Conservation (phyloP, 2,888 invertebrate genomes). For the Piscicola geometra region DNA sequence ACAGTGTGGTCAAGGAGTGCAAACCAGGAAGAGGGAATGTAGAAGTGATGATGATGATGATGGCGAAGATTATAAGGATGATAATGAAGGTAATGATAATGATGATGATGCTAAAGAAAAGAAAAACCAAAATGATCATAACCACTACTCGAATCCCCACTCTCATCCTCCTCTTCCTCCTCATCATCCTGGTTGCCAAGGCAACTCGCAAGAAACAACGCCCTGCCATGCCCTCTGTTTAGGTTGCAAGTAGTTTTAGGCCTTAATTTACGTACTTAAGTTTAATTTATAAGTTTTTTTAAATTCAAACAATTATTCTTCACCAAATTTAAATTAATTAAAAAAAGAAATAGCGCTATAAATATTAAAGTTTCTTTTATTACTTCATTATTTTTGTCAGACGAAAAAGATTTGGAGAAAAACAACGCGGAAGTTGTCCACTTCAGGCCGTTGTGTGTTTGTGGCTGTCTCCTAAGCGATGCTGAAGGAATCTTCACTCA, state of each 20-base stretch:
- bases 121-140: slow-evolving; percentile 1
- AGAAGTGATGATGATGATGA: slow-evolving; percentile 1
- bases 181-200: neutral
- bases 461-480: slow-evolving; percentile 16
- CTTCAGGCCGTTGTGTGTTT: slow-evolving; percentile 1
- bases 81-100: slow-evolving; percentile 8
- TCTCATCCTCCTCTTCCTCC: slow-evolving; percentile 17
- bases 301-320: no score
- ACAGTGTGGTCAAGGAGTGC: slow-evolving; percentile 11
- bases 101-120: neutral
- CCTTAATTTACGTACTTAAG: no score
- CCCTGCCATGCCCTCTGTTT: slow-evolving; percentile 1
- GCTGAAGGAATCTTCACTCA: slow-evolving; percentile 1
- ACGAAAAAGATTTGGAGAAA: no score
- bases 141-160: neutral
- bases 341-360: no score
- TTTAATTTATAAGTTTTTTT: no score
- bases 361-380: no score
- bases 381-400: no score
- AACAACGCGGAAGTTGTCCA: neutral
- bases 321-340: no score
- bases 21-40: slow-evolving; percentile 14
- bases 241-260: neutral
- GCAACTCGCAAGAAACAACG: neutral
- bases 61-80: neutral